Evolutionary conservation across 2,797 vertebrate genomes (phyloP).

Genomic region (Hyperoplus lanceolatus): DNA sequence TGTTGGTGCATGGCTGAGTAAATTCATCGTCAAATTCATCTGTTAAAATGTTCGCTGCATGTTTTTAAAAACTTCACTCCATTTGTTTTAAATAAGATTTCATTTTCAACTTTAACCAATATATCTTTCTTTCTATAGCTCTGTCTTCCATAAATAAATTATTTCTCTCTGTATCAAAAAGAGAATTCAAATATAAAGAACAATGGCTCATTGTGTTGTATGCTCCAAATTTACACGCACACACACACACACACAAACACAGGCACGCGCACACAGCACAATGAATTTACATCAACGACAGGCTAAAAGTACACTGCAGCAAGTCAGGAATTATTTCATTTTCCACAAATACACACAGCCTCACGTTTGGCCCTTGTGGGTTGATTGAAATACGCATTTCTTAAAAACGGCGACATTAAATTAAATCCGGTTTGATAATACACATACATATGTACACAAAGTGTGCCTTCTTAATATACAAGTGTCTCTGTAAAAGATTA

Average conservation of each 20-base stretch:
- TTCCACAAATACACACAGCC: conserved; percentile 89
- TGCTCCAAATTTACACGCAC: conserved; percentile 59
- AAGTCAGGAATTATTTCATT: conserved; percentile 86
- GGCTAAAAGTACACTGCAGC: conserved; percentile 86
- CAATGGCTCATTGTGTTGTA: conserved; percentile 75
- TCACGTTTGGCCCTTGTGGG: conserved; percentile 76
- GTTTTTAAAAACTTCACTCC: conserved; percentile 70
- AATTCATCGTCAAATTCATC: conserved; percentile 59
- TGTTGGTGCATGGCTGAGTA: conserved; percentile 78
- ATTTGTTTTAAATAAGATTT: conserved; percentile 85
- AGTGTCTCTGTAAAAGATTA: conserved; percentile 91
- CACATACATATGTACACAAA: conserved; percentile 87
- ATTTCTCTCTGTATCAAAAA: conserved; percentile 91
- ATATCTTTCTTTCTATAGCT: conserved; percentile 86
- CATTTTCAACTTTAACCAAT: conserved; percentile 84
- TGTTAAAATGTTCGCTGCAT: conserved; percentile 75
- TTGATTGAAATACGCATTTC: conserved; percentile 84
- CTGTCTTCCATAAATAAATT: conserved; percentile 90
- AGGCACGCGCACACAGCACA: conserved; percentile 54
- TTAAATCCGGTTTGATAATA: conserved; percentile 84
- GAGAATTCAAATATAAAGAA: conserved; percentile 85
- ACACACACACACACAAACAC: background rate
- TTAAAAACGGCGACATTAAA: conserved; percentile 83
- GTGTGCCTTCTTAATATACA: conserved; percentile 89
- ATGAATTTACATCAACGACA: conserved; percentile 86